These are phyloP conservation scores for Pristiophorus japonicus DNA, from an alignment of 2,113 vertebrate genomes.

Conservation along the genomic window DNA sequence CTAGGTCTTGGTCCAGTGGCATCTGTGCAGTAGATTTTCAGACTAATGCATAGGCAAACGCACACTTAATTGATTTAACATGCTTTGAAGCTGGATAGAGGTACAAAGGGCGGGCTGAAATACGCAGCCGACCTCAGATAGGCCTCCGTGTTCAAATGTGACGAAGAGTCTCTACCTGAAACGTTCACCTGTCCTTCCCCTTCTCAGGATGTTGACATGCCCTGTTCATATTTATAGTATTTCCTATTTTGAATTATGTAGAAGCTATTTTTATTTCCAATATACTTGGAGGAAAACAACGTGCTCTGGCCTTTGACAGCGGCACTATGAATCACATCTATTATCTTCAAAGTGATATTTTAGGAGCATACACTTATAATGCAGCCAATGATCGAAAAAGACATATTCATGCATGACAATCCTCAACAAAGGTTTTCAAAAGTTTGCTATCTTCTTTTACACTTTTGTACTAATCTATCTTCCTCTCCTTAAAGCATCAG, in stretches of 20 bases:
- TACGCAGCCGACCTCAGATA: no score
- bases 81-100: no score
- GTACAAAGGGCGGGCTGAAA: no score
- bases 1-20: no score
- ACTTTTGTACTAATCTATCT: no score
- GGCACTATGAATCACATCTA: slow-evolving; percentile 4
- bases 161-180: background rate
- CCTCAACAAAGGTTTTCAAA: no score
- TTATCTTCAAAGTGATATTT: background rate
- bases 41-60: background rate
- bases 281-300: background rate
- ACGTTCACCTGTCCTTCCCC: background rate
- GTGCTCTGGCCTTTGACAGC: background rate
- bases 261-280: background rate
- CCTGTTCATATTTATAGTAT: background rate
- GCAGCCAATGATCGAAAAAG: background rate
- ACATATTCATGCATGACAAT: background rate
- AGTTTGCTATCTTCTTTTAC: no score
- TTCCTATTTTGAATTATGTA: background rate
- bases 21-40: no score
- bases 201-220: background rate
- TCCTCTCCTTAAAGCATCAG: no score
- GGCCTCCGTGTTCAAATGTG: no score
- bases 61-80: no score
- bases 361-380: background rate